Conservation (phyloP, 2,888 invertebrate species). For the Idaea dimidiata region DNA sequence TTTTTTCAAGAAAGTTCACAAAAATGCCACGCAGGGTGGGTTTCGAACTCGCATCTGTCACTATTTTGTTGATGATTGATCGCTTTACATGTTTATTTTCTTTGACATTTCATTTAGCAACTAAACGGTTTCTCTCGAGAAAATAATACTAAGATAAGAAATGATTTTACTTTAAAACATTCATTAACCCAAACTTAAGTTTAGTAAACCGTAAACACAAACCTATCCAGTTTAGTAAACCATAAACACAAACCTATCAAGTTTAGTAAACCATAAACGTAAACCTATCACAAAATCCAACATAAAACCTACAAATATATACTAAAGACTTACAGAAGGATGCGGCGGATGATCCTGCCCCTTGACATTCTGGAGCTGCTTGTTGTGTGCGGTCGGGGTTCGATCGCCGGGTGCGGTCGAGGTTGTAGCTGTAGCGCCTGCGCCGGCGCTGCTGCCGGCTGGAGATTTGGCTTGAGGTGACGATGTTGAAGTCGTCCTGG, state of each 20-base stretch:
- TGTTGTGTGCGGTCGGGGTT: conserved; percentile 85
- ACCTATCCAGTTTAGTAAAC: neutral
- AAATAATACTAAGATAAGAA: no score
- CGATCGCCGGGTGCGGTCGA: conserved; percentile 77
- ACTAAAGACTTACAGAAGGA: conserved; percentile 84
- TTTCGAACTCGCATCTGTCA: no score
- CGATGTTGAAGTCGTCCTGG: conserved; percentile 86
- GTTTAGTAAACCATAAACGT: neutral
- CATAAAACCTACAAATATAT: neutral
- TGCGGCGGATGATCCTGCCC: conserved; percentile 82
- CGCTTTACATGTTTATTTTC: no score
- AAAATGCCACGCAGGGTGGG: no score
- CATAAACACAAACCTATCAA: neutral
- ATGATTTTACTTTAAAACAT: no score
- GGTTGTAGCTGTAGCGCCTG: conserved; percentile 74
- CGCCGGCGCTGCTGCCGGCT: conserved; percentile 84
- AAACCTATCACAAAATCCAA: neutral
- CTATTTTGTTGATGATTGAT: no score
- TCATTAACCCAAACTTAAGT: neutral
- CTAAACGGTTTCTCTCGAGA: no score
- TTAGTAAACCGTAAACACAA: neutral
- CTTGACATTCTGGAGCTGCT: conserved; percentile 89
- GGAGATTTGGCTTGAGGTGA: conserved; percentile 88
- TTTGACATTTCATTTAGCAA: no score
- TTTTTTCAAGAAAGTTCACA: no score